These are phyloP conservation scores for Macropus fuliginosus DNA, from an alignment of 2,797 vertebrate species.

Conservation along the genomic window DNA sequence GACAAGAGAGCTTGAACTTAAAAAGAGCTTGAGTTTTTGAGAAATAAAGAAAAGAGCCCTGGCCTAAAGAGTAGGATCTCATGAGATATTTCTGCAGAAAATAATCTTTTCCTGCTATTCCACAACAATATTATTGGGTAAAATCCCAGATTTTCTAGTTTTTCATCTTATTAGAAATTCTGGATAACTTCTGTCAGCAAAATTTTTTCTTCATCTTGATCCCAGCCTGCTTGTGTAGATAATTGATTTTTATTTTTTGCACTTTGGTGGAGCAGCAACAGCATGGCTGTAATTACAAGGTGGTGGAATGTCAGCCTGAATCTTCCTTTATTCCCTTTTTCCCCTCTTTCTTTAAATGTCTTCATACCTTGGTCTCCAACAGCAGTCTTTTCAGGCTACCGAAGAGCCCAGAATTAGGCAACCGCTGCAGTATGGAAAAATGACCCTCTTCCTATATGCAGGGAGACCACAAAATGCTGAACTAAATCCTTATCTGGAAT, in stretches of 20 bases:
- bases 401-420: conserved; percentile 8
- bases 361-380: conserved; percentile 65
- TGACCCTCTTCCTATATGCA: conserved; percentile 74
- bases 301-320: not conserved
- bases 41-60: not conserved
- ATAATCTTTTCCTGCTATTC: not conserved
- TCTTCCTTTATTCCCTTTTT: conserved; percentile 12
- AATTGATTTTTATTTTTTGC: conserved; percentile 70
- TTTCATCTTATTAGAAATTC: conserved; percentile 31
- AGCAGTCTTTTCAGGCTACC: conserved; percentile 32
- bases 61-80: not conserved
- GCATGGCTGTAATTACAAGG: conserved; percentile 28
- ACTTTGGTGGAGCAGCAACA: conserved; percentile 48
- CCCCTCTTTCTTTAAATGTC: conserved; percentile 35
- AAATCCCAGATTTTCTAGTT: conserved; percentile 39
- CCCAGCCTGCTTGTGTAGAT: conserved; percentile 65
- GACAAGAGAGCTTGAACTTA: not conserved
- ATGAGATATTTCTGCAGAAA: not conserved
- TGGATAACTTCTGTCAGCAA: conserved; percentile 51
- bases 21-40: not conserved
- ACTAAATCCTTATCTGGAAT: conserved; percentile 87
- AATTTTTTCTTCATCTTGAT: conserved; percentile 72
- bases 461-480: conserved; percentile 84
- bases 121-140: not conserved
- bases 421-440: conserved; percentile 9